Evolutionary conservation across 2,888 invertebrate genomes (phyloP).

Genomic region (Euplexia lucipara): DNA sequence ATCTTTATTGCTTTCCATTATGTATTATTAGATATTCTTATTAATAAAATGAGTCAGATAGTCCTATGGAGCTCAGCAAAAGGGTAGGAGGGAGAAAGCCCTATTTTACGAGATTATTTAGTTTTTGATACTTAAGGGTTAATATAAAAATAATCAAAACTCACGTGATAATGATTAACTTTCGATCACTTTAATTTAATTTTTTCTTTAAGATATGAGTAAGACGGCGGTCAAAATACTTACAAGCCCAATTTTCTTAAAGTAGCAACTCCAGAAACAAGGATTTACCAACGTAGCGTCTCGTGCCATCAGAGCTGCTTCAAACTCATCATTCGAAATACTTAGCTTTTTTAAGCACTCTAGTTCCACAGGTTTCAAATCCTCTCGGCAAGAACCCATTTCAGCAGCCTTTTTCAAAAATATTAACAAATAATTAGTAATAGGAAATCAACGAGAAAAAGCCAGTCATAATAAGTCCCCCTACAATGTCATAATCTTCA

Average conservation of each 20-base stretch:
- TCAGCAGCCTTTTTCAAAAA: not conserved
- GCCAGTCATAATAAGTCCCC: too few species aligned
- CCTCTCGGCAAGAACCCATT: not conserved
- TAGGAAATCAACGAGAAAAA: not conserved
- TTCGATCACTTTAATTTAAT: too few species aligned
- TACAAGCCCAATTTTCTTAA: conserved; percentile 36
- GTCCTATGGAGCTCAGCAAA: too few species aligned
- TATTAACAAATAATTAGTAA: not conserved
- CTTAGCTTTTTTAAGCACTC: conserved; percentile 20
- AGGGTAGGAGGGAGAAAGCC: too few species aligned
- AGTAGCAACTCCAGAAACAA: conserved; percentile 27
- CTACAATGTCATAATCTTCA: too few species aligned
- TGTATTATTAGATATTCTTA: too few species aligned
- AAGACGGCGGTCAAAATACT: conserved; percentile 2
- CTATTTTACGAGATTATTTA: too few species aligned
- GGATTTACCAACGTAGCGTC: conserved; percentile 1
- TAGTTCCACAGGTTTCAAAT: conserved; percentile 28
- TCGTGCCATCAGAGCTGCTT: not conserved
- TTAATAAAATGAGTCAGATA: too few species aligned
- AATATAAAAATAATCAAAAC: too few species aligned
- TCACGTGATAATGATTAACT: too few species aligned
- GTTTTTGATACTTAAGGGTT: too few species aligned
- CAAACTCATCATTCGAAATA: not conserved
- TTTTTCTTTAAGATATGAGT: not conserved
- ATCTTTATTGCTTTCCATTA: too few species aligned